Evolutionary conservation across 1,140 invertebrate species (phyloP), one percentile per base, ranked within the genome.

Genomic region (Drosophila watanabei): DNA sequence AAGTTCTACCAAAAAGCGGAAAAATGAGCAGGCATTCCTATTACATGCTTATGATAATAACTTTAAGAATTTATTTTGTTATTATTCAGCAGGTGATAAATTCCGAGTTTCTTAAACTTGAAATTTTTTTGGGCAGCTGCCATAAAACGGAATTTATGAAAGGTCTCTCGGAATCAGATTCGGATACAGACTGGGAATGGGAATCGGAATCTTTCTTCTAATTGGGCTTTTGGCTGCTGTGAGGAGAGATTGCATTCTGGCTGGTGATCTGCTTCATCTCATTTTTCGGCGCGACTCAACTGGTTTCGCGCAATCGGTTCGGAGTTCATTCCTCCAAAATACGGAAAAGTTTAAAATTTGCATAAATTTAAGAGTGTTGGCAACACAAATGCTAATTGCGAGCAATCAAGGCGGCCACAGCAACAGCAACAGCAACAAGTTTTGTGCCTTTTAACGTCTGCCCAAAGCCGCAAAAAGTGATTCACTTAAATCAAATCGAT

Each of bases 321-420:
- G 83, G 75, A 86, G 86, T 90, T 90, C 86, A 90, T 90, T 90
- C 86, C 84, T 77, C 86, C 86, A 90, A 86, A 90, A 90, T 90
- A 90, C 86, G 86, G 86, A 90, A 90, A 86, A 90, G 86, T 90
- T 90, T 75, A 90, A 90, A 80, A 86, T 90, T 82, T 86, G 86
- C 86, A 90, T 90, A 90, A 90, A 90, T 90, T 86, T 73, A 70
- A 75, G 78, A 56, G 33, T 35, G 54, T 56, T 56, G 54, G 56
- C 76, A 48, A 58, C 73, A 86, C 73, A 85, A 73, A 80, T 80
- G 71, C 70, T 78, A 78, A 78, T 78, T 78, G 75, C 45, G 51
- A 51, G 76, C 58, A 65, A 83, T 51, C 73, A 51, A 73, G 80
- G 71, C 68, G 30, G 49, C 49, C 28, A 54, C 4, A 54, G 43